Evolutionary conservation across 2,113 vertebrate genomes (phyloP).

Genomic region (Xiphorhynchus elegans): DNA sequence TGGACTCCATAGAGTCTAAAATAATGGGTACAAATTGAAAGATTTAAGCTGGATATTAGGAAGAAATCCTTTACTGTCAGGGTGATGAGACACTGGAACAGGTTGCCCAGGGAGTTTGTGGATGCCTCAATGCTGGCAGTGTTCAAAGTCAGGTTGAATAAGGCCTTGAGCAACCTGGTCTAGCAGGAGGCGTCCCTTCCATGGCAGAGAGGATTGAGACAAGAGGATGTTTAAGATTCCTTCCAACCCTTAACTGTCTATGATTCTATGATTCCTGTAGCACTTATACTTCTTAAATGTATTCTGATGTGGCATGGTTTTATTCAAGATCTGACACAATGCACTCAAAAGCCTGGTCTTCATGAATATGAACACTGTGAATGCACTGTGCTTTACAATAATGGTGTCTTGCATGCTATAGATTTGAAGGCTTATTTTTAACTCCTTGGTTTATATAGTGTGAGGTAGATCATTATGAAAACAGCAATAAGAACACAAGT

Average conservation of each 20-base stretch:
- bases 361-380: background rate
- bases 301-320: background rate
- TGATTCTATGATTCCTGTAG: background rate
- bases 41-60: background rate
- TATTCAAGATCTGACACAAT: background rate
- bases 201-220: background rate
- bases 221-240: background rate
- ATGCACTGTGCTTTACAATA: background rate
- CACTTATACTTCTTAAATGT: background rate
- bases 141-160: background rate
- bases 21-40: background rate
- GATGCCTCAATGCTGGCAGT: background rate
- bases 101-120: background rate
- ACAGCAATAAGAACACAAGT: background rate
- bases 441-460: background rate
- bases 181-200: background rate
- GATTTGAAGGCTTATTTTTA: constrained; percentile 22
- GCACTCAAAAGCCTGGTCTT: background rate
- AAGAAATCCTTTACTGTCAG: background rate
- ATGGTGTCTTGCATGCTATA: background rate
- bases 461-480: background rate
- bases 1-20: background rate
- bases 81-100: background rate
- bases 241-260: background rate
- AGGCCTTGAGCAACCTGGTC: background rate